These are phyloP conservation scores for Butorides virescens DNA, from an alignment of 2,113 vertebrate species.

Conservation along the genomic window DNA sequence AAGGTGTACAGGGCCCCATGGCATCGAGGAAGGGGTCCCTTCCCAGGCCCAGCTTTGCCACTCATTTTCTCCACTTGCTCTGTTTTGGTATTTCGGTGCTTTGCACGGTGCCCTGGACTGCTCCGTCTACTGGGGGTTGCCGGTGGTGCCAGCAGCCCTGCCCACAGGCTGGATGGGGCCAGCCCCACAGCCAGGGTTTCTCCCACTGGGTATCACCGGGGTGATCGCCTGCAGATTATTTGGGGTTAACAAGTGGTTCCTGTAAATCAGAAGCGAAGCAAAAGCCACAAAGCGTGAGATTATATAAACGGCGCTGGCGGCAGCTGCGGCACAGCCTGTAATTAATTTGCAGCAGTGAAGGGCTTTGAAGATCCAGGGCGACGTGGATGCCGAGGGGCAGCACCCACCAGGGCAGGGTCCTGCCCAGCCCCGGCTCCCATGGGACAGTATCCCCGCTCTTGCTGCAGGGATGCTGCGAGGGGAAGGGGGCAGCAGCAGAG, in stretches of 20 bases:
- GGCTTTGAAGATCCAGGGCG: background rate
- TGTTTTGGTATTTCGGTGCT: background rate
- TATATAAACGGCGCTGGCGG: slow-evolving; percentile 12
- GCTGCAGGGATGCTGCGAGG: background rate
- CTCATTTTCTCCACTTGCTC: background rate
- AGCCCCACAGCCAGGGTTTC: background rate
- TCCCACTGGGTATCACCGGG: background rate
- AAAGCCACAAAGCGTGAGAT: background rate
- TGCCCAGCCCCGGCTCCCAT: background rate
- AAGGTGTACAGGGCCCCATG: accelerated
- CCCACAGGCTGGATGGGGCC: background rate
- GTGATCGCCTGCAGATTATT: accelerated
- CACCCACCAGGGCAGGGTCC: accelerated
- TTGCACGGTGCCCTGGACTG: accelerated
- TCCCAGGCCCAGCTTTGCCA: background rate
- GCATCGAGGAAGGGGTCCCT: background rate
- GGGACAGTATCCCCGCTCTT: background rate
- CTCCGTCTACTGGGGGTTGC: background rate
- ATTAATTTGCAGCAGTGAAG: background rate
- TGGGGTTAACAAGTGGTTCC: slow-evolving; percentile 9
- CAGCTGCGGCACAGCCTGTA: background rate
- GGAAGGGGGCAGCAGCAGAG: background rate
- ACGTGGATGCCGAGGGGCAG: accelerated
- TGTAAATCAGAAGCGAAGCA: background rate
- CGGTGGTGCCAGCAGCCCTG: accelerated